phyloP scores from a whole-genome alignment of 30 jellyfish, hydroid and myxozoan species.

The Aurelia aurita region DNA sequence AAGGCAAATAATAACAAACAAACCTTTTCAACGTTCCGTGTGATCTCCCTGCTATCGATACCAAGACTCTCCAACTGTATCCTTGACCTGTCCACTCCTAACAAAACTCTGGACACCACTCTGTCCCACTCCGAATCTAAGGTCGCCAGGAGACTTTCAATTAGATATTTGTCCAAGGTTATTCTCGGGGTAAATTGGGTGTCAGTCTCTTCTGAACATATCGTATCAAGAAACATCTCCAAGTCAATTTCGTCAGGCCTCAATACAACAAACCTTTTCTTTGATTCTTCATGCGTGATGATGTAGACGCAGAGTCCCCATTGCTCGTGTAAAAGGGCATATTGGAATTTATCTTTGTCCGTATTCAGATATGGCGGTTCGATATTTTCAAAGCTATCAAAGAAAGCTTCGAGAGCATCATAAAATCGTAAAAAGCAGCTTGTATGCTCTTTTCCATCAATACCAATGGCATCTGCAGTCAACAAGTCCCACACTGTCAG shows the following conservation, averaged over 20 bases:
- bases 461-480: background rate
- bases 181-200: background rate
- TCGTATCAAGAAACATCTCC: background rate
- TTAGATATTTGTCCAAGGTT: background rate
- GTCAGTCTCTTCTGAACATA: background rate
- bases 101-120: slow-evolving; percentile 1
- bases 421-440: background rate
- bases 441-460: slow-evolving; percentile 1
- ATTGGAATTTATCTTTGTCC: slow-evolving; percentile 5
- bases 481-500: slow-evolving; percentile 6
- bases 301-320: slow-evolving; percentile 21
- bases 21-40: slow-evolving; percentile 7
- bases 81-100: slow-evolving; percentile 19
- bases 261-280: background rate
- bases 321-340: slow-evolving; percentile 7
- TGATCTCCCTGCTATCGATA: background rate
- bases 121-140: slow-evolving; percentile 21
- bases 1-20: background rate
- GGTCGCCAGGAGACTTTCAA: background rate
- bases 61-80: slow-evolving; percentile 26
- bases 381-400: background rate
- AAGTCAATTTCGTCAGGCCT: background rate
- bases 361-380: slow-evolving; percentile 3
- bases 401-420: background rate
- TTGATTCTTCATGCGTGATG: background rate